A percentile compares a stretch with the other conserved stretches of the same genome.
These are phyloP conservation scores for Pachycephala philippinensis DNA, from an alignment of 2,113 vertebrate species.

Conservation along the genomic window DNA sequence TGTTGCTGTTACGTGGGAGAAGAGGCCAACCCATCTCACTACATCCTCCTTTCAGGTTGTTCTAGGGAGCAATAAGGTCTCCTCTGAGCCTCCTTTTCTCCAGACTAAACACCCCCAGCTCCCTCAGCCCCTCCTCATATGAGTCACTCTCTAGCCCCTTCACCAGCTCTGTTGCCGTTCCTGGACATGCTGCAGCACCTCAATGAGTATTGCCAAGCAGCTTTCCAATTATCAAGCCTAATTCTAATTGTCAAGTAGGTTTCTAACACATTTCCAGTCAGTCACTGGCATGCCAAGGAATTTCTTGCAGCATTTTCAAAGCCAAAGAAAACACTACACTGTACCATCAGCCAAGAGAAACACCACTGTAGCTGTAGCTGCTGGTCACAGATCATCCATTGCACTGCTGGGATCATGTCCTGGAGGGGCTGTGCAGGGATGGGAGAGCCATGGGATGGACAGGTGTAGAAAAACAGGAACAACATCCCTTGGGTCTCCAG, in stretches of 20 bases:
- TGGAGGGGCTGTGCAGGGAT: accelerated
- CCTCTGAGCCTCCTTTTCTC: too few species aligned
- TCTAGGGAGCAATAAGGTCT: background rate
- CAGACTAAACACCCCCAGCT: background rate
- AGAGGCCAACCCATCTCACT: background rate
- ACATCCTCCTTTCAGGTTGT: background rate
- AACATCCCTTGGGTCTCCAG: background rate
- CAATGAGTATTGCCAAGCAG: background rate
- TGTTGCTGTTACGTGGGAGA: background rate
- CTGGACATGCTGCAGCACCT: background rate
- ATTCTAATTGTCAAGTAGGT: background rate
- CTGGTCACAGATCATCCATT: background rate
- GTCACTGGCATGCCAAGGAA: background rate
- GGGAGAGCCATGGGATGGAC: background rate
- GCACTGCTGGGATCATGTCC: background rate
- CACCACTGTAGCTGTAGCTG: background rate
- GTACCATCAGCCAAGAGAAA: background rate
- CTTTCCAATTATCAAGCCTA: background rate
- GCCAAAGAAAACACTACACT: background rate
- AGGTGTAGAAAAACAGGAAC: background rate
- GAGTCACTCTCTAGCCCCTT: background rate
- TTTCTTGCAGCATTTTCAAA: background rate
- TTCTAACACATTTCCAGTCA: background rate
- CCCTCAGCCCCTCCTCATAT: background rate
- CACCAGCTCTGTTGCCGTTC: background rate